A percentile compares a stretch with the other conserved stretches of the same genome.
phyloP scores from a whole-genome alignment of 2,797 vertebrate genomes.

The Scolopax rusticola region DNA sequence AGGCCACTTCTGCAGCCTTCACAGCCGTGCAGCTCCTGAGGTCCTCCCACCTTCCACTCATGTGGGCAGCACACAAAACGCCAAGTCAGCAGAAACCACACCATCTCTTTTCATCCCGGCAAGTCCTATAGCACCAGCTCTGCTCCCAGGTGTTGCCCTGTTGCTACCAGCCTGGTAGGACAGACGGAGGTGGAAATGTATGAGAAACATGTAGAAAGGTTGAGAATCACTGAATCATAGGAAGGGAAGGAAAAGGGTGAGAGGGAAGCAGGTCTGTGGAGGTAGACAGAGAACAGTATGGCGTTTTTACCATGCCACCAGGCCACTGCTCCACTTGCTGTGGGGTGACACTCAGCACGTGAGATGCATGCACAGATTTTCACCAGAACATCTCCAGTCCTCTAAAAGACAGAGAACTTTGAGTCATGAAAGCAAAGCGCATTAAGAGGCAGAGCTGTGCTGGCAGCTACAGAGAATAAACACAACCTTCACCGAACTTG shows the following conservation, averaged over 20 bases:
- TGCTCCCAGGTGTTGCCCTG: neutral
- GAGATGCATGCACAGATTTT: neutral
- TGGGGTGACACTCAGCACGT: neutral
- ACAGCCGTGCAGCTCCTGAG: accelerated
- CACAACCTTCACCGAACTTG: neutral
- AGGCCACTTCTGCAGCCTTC: neutral
- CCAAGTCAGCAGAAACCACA: neutral
- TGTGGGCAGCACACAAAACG: neutral
- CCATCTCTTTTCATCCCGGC: neutral
- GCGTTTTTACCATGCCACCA: neutral
- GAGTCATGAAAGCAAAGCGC: neutral
- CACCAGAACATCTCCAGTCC: neutral
- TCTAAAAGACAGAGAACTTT: neutral
- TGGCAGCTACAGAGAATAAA: conserved; percentile 6
- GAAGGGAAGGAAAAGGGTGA: neutral
- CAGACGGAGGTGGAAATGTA: neutral
- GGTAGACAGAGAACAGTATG: neutral
- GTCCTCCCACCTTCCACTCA: neutral
- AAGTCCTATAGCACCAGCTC: neutral
- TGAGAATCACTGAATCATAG: neutral
- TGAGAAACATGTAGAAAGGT: neutral
- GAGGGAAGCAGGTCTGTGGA: neutral
- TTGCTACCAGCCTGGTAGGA: neutral
- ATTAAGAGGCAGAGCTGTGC: accelerated
- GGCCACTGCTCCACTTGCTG: neutral